Evolutionary conservation across 1,140 invertebrate species (phyloP).

Genomic region (Bombus confusus): DNA sequence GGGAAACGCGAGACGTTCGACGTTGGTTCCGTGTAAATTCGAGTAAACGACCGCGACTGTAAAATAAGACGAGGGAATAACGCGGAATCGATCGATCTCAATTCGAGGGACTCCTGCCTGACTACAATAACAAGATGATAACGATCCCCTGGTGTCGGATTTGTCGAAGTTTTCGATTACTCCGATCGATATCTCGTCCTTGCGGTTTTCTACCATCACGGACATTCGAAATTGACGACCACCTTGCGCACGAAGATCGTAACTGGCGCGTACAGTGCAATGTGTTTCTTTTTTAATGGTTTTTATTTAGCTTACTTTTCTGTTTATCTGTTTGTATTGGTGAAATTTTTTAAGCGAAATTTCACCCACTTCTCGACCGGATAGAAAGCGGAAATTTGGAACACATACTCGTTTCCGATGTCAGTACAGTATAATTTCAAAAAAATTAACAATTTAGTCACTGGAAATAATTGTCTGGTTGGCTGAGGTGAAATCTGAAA

Average conservation of each 20-base stretch:
- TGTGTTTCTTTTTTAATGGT: neutral
- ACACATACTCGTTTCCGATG: no score
- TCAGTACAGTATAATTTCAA: no score
- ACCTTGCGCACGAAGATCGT: neutral
- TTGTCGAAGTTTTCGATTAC: constrained; percentile 44
- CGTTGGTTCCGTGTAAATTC: neutral
- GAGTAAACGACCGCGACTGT: constrained; percentile 22
- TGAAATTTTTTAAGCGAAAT: no score
- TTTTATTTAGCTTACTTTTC: neutral
- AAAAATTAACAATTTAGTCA: no score
- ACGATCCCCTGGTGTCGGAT: constrained; percentile 32
- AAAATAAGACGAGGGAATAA: constrained; percentile 31
- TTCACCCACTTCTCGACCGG: no score
- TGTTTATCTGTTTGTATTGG: no score
- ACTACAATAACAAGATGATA: constrained; percentile 28
- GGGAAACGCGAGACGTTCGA: constrained; percentile 7
- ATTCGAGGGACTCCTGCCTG: constrained; percentile 24
- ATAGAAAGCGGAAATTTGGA: no score
- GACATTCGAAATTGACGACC: neutral
- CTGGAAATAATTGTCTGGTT: no score
- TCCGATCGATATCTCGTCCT: constrained; percentile 33
- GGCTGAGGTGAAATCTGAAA: no score
- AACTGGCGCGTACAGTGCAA: neutral
- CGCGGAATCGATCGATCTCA: constrained; percentile 35
- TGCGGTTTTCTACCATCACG: constrained; percentile 7